phyloP scores from a whole-genome alignment of 2,888 invertebrate species.

The Synergus itoensis region DNA sequence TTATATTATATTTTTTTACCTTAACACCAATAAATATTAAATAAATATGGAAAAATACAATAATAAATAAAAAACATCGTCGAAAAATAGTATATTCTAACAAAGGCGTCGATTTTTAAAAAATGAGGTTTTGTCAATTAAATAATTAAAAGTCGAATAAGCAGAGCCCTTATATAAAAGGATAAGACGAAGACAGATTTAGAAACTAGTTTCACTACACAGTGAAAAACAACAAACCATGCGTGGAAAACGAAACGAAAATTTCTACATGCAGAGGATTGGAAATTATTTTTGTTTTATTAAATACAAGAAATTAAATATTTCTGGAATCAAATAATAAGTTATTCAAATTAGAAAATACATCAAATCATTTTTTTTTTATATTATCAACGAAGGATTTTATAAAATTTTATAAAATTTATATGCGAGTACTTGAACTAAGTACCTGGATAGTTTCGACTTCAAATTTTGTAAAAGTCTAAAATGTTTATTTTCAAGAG shows the following conservation, averaged over 20 bases:
- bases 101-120: not conserved
- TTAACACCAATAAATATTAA: too few species aligned
- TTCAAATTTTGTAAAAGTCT: not conserved
- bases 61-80: too few species aligned
- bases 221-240: constrained; percentile 7
- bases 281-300: too few species aligned
- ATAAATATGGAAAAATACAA: too few species aligned
- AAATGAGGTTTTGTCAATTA: not conserved
- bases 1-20: too few species aligned
- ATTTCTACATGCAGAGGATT: not conserved
- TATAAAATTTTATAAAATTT: not conserved
- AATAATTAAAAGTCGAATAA: not conserved
- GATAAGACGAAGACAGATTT: not conserved
- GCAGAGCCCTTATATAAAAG: not conserved
- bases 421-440: not conserved
- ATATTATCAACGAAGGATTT: not conserved
- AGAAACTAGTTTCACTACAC: not conserved
- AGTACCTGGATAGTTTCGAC: not conserved
- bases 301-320: too few species aligned
- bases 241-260: constrained; percentile 6
- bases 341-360: not conserved
- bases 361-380: not conserved
- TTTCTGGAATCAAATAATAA: not conserved
- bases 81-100: not conserved
- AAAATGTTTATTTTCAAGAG: not conserved